Evolutionary conservation across 2,113 vertebrate species (phyloP).

Genomic region (Chloropsis cyanopogon): DNA sequence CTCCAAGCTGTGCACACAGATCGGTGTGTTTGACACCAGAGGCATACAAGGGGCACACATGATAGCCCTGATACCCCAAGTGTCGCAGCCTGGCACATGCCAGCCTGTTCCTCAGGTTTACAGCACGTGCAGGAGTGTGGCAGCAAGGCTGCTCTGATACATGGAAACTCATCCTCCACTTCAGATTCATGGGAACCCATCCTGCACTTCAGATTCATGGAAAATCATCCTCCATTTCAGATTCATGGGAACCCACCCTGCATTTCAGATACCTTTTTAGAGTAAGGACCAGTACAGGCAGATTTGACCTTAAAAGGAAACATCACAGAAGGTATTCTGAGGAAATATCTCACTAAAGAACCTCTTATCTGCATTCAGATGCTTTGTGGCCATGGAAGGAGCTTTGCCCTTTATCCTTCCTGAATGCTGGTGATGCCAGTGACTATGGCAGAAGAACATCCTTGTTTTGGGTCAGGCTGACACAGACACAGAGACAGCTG

Average conservation of each 20-base stretch:
- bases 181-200: background rate
- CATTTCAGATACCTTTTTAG: background rate
- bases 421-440: background rate
- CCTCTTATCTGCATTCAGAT: background rate
- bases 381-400: background rate
- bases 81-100: background rate
- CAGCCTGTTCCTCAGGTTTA: too few species aligned
- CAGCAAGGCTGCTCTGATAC: background rate
- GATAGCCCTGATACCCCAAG: rapidly evolving
- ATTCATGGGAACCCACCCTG: background rate
- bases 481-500: background rate
- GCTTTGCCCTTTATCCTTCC: background rate
- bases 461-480: background rate
- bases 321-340: background rate
- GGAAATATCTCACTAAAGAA: background rate
- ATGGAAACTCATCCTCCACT: background rate
- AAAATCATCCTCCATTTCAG: background rate
- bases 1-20: background rate
- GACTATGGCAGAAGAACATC: background rate
- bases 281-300: background rate
- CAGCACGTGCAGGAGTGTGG: rapidly evolving
- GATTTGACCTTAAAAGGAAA: background rate
- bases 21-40: background rate
- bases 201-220: background rate
- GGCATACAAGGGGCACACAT: rapidly evolving